Conservation (phyloP, 2,113 vertebrate genomes). For the Haplochromis vanheusdeni region DNA sequence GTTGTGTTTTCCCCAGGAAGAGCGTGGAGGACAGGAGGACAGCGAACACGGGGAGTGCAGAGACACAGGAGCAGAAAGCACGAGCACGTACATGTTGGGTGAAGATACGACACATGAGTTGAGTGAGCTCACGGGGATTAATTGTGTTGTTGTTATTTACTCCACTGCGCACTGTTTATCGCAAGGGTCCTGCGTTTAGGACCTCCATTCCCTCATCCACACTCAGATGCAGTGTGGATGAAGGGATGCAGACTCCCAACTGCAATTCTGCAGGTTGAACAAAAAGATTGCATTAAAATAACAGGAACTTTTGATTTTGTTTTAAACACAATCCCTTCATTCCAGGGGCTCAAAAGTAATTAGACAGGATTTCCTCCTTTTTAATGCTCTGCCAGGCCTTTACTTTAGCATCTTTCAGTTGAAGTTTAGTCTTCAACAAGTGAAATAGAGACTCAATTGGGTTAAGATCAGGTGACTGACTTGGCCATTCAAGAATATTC, state of each 20-base stretch:
- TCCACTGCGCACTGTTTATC: not conserved
- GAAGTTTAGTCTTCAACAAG: not conserved
- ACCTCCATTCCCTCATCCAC: rapidly evolving
- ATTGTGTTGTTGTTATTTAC: not conserved
- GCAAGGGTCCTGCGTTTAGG: rapidly evolving
- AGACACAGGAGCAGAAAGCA: not conserved
- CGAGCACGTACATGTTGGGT: rapidly evolving
- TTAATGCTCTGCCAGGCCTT: not conserved
- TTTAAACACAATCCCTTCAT: not conserved
- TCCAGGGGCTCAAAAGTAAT: not conserved
- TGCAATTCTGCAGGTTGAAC: not conserved
- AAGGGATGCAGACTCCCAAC: rapidly evolving
- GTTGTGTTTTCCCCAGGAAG: rapidly evolving
- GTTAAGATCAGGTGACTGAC: not conserved
- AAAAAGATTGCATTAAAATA: not conserved
- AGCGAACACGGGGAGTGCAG: not conserved
- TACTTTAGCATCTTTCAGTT: not conserved
- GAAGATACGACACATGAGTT: not conserved
- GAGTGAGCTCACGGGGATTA: not conserved
- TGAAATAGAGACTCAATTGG: not conserved
- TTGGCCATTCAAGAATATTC: rapidly evolving
- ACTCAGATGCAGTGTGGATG: not conserved
- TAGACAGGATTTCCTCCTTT: not conserved
- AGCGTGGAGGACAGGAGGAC: rapidly evolving
- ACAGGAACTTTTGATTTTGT: not conserved